Percentiles rank a stretch among this genome's conserved stretches.
phyloP scores from a whole-genome alignment of 2,113 vertebrate species.

The Solenodon paradoxus region DNA sequence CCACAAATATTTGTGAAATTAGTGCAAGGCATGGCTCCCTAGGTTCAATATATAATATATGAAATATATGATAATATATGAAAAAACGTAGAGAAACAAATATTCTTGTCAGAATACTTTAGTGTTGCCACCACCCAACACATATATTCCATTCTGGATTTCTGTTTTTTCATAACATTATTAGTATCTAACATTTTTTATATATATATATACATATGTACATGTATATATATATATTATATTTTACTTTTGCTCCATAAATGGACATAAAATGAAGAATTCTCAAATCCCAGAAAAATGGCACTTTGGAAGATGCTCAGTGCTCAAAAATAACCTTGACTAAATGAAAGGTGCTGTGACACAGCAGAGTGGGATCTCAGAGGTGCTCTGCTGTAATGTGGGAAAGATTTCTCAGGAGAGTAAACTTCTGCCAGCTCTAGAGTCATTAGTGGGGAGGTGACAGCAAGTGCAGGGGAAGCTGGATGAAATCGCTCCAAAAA shows the following conservation, averaged over 20 bases:
- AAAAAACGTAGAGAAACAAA: neutral
- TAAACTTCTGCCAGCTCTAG: neutral
- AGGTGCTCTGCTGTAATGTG: neutral
- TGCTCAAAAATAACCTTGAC: neutral
- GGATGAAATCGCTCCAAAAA: neutral
- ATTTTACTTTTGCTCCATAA: neutral
- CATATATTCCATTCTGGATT: neutral
- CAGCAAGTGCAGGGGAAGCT: neutral
- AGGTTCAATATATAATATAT: neutral
- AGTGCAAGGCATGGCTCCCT: neutral
- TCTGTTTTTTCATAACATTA: neutral
- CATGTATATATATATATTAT: neutral
- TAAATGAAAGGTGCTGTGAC: neutral
- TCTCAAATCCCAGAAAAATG: neutral
- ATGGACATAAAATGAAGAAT: neutral
- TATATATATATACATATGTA: neutral
- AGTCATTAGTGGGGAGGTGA: neutral
- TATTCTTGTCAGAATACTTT: neutral
- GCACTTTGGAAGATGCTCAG: neutral
- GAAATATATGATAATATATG: neutral
- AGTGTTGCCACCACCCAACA: neutral
- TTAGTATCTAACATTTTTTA: neutral
- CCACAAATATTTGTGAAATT: neutral
- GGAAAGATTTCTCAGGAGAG: neutral
- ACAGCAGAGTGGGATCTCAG: neutral